Percentiles rank a stretch among this genome's conserved stretches.
Evolutionary conservation across 2,113 vertebrate genomes (phyloP).

Genomic region (Erpornis zantholeuca): DNA sequence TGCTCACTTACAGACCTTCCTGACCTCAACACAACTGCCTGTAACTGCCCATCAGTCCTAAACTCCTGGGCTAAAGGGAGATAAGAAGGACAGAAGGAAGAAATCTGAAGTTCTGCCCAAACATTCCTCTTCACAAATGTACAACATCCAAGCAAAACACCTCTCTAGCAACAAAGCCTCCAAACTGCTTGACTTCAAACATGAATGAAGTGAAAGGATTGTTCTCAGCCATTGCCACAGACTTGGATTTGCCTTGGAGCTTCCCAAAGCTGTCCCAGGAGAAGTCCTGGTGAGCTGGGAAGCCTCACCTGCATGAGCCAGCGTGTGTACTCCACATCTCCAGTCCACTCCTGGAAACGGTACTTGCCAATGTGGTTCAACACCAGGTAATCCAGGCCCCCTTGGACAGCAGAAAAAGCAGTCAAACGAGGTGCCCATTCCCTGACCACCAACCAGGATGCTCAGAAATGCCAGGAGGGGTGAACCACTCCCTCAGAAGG

Average conservation of each 20-base stretch:
- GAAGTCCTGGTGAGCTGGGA: background rate
- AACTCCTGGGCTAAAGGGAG: background rate
- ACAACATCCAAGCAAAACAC: background rate
- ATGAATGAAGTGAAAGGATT: background rate
- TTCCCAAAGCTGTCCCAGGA: background rate
- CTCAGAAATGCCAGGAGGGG: background rate
- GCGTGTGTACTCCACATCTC: slow-evolving; percentile 72
- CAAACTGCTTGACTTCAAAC: background rate
- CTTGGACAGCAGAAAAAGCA: background rate
- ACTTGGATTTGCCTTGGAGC: background rate
- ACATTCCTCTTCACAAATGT: background rate
- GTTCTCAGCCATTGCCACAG: background rate
- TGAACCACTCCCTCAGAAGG: background rate
- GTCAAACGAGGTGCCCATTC: background rate
- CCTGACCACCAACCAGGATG: background rate
- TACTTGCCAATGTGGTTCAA: slow-evolving; percentile 81
- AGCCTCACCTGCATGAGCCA: slow-evolving; percentile 83
- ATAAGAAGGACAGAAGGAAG: background rate
- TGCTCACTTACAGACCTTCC: background rate
- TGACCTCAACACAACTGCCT: background rate
- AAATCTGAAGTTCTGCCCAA: background rate
- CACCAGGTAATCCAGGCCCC: slow-evolving; percentile 84
- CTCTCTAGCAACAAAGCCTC: background rate
- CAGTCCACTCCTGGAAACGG: slow-evolving; percentile 75
- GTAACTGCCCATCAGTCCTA: background rate